These are phyloP conservation scores for Chiloscyllium punctatum DNA, from an alignment of 2,797 vertebrate genomes.

Conservation along the genomic window DNA sequence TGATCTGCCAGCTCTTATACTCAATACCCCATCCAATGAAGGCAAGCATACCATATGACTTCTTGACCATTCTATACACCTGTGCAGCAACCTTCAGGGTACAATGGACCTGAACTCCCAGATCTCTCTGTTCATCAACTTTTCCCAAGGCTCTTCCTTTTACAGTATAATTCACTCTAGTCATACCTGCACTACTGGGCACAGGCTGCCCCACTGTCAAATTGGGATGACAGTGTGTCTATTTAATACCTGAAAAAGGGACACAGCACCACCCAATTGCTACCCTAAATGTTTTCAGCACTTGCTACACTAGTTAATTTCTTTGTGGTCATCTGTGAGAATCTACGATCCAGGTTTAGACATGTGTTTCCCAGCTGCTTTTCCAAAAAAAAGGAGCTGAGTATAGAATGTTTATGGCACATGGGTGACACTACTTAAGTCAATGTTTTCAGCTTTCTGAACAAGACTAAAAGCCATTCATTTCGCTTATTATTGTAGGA, in stretches of 20 bases:
- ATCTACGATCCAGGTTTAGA: neutral
- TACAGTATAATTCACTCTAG: no score
- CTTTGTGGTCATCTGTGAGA: no score
- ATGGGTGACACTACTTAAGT: neutral
- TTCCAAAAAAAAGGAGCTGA: neutral
- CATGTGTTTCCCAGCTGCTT: slow-evolving; percentile 3
- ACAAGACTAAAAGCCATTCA: slow-evolving; percentile 9
- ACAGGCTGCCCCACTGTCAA: neutral
- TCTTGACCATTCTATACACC: no score
- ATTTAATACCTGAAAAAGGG: neutral
- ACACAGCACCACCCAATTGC: neutral
- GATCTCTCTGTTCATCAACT: no score
- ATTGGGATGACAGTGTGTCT: neutral
- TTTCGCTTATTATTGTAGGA: slow-evolving; percentile 23
- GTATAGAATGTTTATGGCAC: neutral
- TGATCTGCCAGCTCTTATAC: no score
- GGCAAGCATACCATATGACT: no score
- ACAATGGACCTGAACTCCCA: no score
- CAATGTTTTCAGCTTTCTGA: neutral
- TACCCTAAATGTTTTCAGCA: neutral
- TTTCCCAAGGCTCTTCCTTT: no score
- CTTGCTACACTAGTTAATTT: neutral
- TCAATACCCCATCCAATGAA: no score
- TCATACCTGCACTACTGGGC: no score
- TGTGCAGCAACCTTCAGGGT: no score